Percentiles rank a stretch among this genome's conserved stretches.
Evolutionary conservation across 2,797 vertebrate species (phyloP).

Genomic region (Cercopithecus hamlyni): DNA sequence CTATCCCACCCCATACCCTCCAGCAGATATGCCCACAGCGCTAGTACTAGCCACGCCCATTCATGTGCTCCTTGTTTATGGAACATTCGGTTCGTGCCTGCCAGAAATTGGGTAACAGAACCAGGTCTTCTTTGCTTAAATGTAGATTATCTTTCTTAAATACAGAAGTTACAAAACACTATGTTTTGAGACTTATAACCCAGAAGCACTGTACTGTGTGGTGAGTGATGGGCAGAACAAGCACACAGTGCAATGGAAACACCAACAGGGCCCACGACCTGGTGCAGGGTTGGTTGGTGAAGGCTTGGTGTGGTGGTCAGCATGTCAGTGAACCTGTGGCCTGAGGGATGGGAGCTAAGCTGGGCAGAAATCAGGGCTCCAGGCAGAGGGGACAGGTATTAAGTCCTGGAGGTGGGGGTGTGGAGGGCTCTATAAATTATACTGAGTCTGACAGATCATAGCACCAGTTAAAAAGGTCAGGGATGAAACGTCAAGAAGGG

Average conservation of each 20-base stretch:
- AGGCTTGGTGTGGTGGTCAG: not conserved
- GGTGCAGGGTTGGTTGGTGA: not conserved
- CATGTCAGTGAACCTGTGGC: not conserved
- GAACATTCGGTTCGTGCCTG: not conserved
- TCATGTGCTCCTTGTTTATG: not conserved
- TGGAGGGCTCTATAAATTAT: not conserved
- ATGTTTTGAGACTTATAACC: not conserved
- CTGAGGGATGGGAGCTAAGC: not conserved
- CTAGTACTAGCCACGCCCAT: not conserved
- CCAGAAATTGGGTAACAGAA: not conserved
- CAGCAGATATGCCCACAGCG: not conserved
- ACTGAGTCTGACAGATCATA: not conserved
- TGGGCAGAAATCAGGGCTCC: not conserved
- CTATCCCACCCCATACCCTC: fast-evolving
- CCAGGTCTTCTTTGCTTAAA: not conserved
- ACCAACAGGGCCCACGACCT: fast-evolving
- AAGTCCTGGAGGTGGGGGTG: not conserved
- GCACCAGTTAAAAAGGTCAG: not conserved
- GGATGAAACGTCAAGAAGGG: not conserved
- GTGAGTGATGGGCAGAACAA: fast-evolving
- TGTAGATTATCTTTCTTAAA: not conserved
- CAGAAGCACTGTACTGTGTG: not conserved
- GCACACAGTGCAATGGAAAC: fast-evolving
- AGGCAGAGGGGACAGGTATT: not conserved
- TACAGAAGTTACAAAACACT: not conserved